Base-by-base conservation (phyloP, 2,113 vertebrate species). In the Acinonyx jubatus region DNA sequence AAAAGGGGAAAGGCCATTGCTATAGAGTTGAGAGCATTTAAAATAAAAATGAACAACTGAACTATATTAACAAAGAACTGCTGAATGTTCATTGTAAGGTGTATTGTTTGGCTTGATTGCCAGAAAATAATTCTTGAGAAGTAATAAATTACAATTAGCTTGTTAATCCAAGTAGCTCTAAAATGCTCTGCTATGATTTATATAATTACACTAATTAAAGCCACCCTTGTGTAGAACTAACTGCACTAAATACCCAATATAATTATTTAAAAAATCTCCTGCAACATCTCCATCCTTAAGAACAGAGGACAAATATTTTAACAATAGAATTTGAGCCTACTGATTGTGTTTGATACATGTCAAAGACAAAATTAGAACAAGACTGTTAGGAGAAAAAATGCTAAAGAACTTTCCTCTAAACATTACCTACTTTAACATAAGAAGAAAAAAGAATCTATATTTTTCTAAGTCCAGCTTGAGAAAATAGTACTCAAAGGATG, bases 141-240 rank as follows among this genome's bases (percentile, higher is more conserved):
- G 11, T 95, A 93, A 98, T 95, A 97, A 95, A 52, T 91, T 98
- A 61, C 36, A 95, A 98, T 98, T 96, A 93, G 4, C 8, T 97
- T 97, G 12, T 48, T 97, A 98, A 92, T 95, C 65, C 48, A 92
- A 86, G 16, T 29, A 96, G 4, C n/a, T 86, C 38, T 95, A 93
- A 81, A 90, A 27, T 19, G 50, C 5, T 97, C 45, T 97, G 25
- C 18, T 96, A 76, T 83, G 89, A 66, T 94, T 98, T 93, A 94
- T 94, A 52, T n/a, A 97, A 96, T 95, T 96, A 71, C 4, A 94
- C 97, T 96, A 87, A 98, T 98, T 83, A 89, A 95, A 90, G 25
- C 13, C 23, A 91, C n/a, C 78, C 96, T 97, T 96, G 79, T 89
- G n/a, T 52, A 95, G 23, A 14, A 11, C 10, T 94, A 97, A 95